Evolutionary conservation across 37 sponge, comb jelly and placozoan genomes (phyloP).

Genomic region (Theonella swinhoei): DNA sequence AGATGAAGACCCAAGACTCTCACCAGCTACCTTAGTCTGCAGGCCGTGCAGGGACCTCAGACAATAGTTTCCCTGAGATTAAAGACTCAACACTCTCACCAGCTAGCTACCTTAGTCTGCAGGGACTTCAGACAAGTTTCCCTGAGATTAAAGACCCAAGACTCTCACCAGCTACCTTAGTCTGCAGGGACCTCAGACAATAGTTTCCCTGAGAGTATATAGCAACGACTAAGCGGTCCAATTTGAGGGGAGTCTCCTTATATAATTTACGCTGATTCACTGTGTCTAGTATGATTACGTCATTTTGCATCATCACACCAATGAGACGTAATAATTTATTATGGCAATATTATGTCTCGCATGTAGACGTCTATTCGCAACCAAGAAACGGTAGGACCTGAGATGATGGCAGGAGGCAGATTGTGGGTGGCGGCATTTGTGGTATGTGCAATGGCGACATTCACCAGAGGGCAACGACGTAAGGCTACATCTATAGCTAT

Average conservation of each 20-base stretch:
- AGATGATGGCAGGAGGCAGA: not conserved
- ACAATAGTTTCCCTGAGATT: not conserved
- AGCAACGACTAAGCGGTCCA: not conserved
- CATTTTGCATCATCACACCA: no score
- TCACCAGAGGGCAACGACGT: no score
- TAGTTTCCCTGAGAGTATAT: not conserved
- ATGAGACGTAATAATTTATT: no score
- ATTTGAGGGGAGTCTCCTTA: not conserved
- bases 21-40: conserved; percentile 5
- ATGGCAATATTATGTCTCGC: no score
- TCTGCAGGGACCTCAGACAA: conserved; percentile 13
- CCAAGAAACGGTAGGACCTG: not conserved
- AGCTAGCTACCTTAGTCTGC: conserved; percentile 4
- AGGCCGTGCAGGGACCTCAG: conserved; percentile 22
- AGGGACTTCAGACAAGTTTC: conserved; percentile 6
- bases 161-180: conserved; percentile 12
- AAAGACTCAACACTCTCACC: no score
- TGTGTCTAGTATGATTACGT: no score
- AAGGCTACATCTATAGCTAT: no score
- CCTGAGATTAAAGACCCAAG: not conserved
- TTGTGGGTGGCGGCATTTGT: not conserved
- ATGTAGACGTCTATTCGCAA: no score
- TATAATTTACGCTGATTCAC: no score
- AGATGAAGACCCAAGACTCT: conserved; percentile 68
- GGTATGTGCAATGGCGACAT: no score